These are phyloP conservation scores for Oceanodroma leucorhoa DNA, from an alignment of 2,797 vertebrate species.

Conservation along the genomic window DNA sequence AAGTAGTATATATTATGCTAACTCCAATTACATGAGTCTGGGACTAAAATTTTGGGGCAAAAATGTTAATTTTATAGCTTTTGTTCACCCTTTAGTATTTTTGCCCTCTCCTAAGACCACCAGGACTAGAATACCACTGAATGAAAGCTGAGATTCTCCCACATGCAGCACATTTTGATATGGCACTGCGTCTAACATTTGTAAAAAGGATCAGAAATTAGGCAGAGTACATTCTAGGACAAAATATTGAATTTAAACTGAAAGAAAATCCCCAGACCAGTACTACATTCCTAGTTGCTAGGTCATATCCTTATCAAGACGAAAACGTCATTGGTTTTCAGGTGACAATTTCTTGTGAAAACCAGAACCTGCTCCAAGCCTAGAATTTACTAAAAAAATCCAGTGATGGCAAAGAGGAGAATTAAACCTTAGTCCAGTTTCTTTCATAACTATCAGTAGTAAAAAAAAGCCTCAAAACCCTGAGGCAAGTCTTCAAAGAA, in stretches of 20 bases:
- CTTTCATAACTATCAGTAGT: not conserved
- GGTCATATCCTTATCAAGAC: not conserved
- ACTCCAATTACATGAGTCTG: not conserved
- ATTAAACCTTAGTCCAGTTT: not conserved
- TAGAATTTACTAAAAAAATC: not conserved
- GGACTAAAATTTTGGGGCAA: rapidly evolving
- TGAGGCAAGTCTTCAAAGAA: not conserved
- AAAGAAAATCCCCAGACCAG: not conserved
- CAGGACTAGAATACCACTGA: not conserved
- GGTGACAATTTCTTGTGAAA: not conserved
- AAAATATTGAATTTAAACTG: not conserved
- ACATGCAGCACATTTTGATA: not conserved
- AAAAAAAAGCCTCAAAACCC: not conserved
- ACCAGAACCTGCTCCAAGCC: not conserved
- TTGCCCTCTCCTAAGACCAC: not conserved
- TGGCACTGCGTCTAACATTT: not conserved
- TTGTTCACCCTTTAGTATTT: not conserved
- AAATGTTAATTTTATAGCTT: not conserved
- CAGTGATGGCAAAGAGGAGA: not conserved
- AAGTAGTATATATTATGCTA: not conserved
- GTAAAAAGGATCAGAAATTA: not conserved
- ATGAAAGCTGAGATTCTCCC: not conserved
- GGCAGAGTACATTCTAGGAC: not conserved
- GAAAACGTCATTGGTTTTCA: not conserved
- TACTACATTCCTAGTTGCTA: not conserved